Conservation (phyloP, 2,888 invertebrate species). For the Microchrysa polita region DNA sequence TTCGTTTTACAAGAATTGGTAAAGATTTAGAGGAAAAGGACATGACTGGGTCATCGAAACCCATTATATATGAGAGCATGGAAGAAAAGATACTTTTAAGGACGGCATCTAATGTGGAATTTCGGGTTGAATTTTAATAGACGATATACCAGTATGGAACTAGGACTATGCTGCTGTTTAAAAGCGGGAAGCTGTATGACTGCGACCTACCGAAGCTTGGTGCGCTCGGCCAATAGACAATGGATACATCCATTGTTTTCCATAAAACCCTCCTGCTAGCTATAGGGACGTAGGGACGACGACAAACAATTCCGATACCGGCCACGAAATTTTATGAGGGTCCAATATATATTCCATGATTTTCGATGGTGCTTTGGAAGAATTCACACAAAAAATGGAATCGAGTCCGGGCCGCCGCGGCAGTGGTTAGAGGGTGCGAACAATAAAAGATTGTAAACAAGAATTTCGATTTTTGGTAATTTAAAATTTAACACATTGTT, state of each 20-base stretch:
- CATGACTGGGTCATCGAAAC: slow-evolving; percentile 39
- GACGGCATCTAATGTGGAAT: slow-evolving; percentile 36
- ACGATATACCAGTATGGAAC: background rate
- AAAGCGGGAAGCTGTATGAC: no score
- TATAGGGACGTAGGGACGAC: background rate
- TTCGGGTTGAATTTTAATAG: slow-evolving; percentile 37
- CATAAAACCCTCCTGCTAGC: no score
- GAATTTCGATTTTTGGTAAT: slow-evolving; percentile 30
- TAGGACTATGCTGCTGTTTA: no score
- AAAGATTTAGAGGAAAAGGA: slow-evolving; percentile 44
- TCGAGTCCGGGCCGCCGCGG: background rate
- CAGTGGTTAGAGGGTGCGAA: no score
- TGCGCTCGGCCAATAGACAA: no score
- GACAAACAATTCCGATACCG: background rate
- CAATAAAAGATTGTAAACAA: slow-evolving; percentile 38
- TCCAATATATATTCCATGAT: slow-evolving; percentile 8
- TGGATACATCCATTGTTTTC: no score
- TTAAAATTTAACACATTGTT: slow-evolving; percentile 33
- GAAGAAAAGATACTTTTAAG: slow-evolving; percentile 22
- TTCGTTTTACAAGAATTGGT: slow-evolving; percentile 4
- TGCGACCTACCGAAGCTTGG: no score
- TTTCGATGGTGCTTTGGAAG: slow-evolving; percentile 15
- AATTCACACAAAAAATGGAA: slow-evolving; percentile 5
- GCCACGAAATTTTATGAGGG: slow-evolving; percentile 37
- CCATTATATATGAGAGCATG: slow-evolving; percentile 33